Conservation (phyloP, 2,888 invertebrate genomes). For the Subacronicta megacephala region DNA sequence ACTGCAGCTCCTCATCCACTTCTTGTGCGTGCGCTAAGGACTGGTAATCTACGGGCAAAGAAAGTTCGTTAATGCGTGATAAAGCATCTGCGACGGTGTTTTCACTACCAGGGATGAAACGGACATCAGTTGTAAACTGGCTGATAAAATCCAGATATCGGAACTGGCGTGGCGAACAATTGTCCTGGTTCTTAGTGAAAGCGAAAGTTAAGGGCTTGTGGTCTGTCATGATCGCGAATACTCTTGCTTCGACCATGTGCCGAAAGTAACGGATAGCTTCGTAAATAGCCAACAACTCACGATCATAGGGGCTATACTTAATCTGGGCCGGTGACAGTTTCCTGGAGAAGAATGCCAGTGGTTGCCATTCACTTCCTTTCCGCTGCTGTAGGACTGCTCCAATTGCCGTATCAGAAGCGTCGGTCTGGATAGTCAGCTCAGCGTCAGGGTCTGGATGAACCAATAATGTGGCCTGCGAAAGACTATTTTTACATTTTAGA, state of each 20-base stretch:
- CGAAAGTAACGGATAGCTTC: conserved; percentile 66
- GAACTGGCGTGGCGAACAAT: no score
- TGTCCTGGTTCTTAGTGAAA: not conserved
- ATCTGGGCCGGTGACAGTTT: conserved; percentile 62
- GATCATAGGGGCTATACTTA: conserved; percentile 69
- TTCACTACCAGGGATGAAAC: no score
- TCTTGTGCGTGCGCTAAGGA: not conserved
- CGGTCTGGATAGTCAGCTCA: conserved; percentile 59
- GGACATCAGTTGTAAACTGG: no score
- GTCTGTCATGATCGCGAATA: conserved; percentile 55
- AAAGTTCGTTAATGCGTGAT: no score
- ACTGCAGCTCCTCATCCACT: not conserved
- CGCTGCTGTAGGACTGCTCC: conserved; percentile 71
- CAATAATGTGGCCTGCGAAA: conserved; percentile 60
- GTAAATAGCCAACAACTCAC: conserved; percentile 70
- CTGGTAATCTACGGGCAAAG: no score
- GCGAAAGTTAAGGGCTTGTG: conserved; percentile 56
- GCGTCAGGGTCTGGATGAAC: conserved; percentile 62
- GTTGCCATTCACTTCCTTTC: conserved; percentile 56
- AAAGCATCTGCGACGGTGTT: no score
- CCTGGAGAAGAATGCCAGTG: conserved; percentile 69
- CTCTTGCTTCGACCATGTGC: no score
- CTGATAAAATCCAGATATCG: no score
- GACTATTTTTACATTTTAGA: conserved; percentile 53
- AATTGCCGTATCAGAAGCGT: conserved; percentile 70